phyloP scores from a whole-genome alignment of 2,888 invertebrate genomes.

The Drosophila monieri region DNA sequence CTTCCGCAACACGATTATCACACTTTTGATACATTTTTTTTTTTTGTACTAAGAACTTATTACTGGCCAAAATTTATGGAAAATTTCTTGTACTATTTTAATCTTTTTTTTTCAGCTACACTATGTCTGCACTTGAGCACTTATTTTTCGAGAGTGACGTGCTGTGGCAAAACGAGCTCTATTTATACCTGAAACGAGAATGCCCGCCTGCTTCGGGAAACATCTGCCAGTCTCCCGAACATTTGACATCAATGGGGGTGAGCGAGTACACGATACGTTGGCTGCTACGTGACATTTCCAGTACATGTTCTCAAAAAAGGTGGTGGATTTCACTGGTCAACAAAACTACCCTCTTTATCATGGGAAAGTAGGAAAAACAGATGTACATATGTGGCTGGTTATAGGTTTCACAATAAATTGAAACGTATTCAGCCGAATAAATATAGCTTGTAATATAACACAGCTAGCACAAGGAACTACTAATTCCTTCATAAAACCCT shows the following conservation, averaged over 20 bases:
- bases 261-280: constrained; percentile 11
- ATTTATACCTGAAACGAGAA: constrained; percentile 53
- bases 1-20: constrained; percentile 34
- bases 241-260: constrained; percentile 26
- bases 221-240: constrained; percentile 32
- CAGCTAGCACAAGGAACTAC: background rate
- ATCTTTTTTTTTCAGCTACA: constrained; percentile 30
- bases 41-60: constrained; percentile 29
- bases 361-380: background rate
- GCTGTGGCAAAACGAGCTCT: constrained; percentile 18
- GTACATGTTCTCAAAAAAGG: constrained; percentile 10
- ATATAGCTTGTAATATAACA: background rate
- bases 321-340: constrained; percentile 12
- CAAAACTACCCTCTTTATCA: constrained; percentile 19
- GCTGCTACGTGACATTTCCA: constrained; percentile 29
- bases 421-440: background rate
- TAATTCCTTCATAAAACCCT: no score
- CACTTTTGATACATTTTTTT: constrained; percentile 55
- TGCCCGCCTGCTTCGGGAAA: constrained; percentile 42
- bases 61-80: constrained; percentile 30
- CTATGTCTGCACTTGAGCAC: constrained; percentile 62
- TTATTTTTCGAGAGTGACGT: constrained; percentile 51
- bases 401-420: background rate
- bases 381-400: background rate
- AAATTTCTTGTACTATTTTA: constrained; percentile 21